Percentiles rank a stretch among this genome's conserved stretches.
Conservation (phyloP, 2,888 invertebrate species). For the Dynastes grantii region DNA sequence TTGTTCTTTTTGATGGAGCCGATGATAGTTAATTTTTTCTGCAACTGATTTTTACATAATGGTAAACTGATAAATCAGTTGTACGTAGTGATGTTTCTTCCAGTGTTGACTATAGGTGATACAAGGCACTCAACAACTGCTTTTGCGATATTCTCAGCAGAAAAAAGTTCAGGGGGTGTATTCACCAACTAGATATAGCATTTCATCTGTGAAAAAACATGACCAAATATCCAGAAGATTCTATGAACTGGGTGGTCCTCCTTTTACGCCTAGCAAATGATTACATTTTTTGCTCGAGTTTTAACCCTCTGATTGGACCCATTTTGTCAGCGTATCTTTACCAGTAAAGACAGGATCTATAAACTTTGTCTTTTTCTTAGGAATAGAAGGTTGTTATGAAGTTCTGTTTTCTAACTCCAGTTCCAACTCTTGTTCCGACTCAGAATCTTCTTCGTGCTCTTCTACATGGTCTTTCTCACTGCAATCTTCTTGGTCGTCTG, state of each 20-base stretch:
- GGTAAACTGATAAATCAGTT: no score
- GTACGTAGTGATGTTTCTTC: slow-evolving; percentile 45
- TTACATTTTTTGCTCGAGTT: slow-evolving; percentile 23
- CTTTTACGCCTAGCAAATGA: slow-evolving; percentile 26
- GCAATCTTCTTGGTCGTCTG: neutral
- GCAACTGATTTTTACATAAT: no score
- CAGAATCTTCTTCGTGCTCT: neutral
- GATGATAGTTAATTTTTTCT: no score
- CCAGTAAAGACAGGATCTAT: slow-evolving; percentile 31
- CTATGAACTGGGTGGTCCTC: neutral
- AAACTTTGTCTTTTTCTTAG: slow-evolving; percentile 9
- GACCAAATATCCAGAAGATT: slow-evolving; percentile 35
- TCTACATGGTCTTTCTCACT: neutral
- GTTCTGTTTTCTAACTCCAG: neutral
- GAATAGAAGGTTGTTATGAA: slow-evolving; percentile 10
- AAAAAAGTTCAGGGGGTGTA: no score
- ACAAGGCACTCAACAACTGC: slow-evolving; percentile 1
- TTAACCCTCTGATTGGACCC: slow-evolving; percentile 26
- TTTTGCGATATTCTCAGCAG: no score
- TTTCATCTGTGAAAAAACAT: slow-evolving; percentile 35
- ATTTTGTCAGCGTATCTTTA: slow-evolving; percentile 33
- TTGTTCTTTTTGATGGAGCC: slow-evolving; percentile 37
- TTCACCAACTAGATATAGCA: neutral
- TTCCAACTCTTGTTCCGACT: slow-evolving; percentile 15
- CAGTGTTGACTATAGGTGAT: slow-evolving; percentile 23